Percentiles rank a stretch among this genome's conserved stretches.
phyloP scores from a whole-genome alignment of 2,888 invertebrate species.

The Pterobdella sp. region DNA sequence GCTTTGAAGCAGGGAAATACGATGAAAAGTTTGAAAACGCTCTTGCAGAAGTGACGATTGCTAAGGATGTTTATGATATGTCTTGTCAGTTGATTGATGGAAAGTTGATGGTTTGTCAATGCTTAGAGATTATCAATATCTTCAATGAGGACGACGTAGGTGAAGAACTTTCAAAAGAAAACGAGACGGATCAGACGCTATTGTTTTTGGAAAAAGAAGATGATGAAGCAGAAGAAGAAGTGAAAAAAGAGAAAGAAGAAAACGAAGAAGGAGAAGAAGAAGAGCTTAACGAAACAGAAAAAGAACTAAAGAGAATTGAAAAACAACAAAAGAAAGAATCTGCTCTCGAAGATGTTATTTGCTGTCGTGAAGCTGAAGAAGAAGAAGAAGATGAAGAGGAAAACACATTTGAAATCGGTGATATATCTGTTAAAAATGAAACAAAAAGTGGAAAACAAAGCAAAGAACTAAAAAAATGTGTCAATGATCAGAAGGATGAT shows the following conservation, averaged over 20 bases:
- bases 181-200: too few relatives aligned
- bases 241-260: background rate
- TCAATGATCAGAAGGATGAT: slow-evolving; percentile 18
- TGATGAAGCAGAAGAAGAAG: background rate
- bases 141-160: background rate
- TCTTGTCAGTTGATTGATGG: slow-evolving; percentile 25
- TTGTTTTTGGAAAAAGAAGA: too few relatives aligned
- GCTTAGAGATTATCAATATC: slow-evolving; percentile 14
- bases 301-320: background rate
- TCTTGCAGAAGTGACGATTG: slow-evolving; percentile 15
- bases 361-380: too few relatives aligned
- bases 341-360: too few relatives aligned
- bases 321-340: background rate
- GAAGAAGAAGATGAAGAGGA: too few relatives aligned
- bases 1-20: background rate
- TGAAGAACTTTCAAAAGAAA: background rate
- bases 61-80: slow-evolving; percentile 9
- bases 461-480: too few relatives aligned
- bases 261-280: background rate
- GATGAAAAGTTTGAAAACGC: slow-evolving; percentile 15
- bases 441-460: too few relatives aligned
- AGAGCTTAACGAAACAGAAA: too few relatives aligned
- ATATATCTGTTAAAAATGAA: too few relatives aligned
- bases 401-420: too few relatives aligned
- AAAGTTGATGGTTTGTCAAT: slow-evolving; percentile 16